Evolutionary conservation across 2,888 invertebrate genomes (phyloP), one percentile per base, ranked within the genome.

Genomic region (Terebella lapidaria): DNA sequence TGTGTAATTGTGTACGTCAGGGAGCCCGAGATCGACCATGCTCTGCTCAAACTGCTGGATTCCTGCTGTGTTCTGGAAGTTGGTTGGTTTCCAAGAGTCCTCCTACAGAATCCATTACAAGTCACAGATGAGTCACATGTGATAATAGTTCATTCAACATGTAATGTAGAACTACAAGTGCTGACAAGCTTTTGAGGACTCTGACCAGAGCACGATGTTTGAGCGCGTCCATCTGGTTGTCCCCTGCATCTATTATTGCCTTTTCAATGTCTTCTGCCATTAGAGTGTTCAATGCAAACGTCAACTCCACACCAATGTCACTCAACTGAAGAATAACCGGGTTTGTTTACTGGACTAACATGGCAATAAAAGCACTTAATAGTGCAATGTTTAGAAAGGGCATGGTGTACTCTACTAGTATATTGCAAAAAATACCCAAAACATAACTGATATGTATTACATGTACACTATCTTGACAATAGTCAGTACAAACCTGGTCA

Each of bases 241-340:
- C 90, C 69, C 88, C 87, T 53, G 89, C 87, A 71, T 92, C 91
- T 69, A 85, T 85, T 61, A 94, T 82, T 25, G 89, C 87, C 80
- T 87, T 87, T 49, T 86, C 87, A 55, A 93, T 83, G 0, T 92
- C 89, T 15, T 86, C 85, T 65, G 91, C 85, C 61, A 97, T 82
- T 65, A 91, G 86, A 26, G 91, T 90, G 76, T 95, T 92, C 71
- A 97, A 84, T 77, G 92, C 91, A 80, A 94, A 96, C 66, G 90
- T 88, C 61, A 97, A 84, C 83, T 97, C 96, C 71, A 97, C 84
- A 1, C 96, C 96, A 64, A 86, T 83, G 26, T 82, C 82, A 57
- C 83, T 82, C 55, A 87, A 73, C 85, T 86, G 75, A 47, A 72
- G 58, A 28, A 4, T 56, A 0, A 20, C 10, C 5, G 18, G 10